A percentile compares a stretch with the other conserved stretches of the same genome.
Conservation (phyloP, 1,140 invertebrate genomes). For the Zeugodacus cucurbitae region DNA sequence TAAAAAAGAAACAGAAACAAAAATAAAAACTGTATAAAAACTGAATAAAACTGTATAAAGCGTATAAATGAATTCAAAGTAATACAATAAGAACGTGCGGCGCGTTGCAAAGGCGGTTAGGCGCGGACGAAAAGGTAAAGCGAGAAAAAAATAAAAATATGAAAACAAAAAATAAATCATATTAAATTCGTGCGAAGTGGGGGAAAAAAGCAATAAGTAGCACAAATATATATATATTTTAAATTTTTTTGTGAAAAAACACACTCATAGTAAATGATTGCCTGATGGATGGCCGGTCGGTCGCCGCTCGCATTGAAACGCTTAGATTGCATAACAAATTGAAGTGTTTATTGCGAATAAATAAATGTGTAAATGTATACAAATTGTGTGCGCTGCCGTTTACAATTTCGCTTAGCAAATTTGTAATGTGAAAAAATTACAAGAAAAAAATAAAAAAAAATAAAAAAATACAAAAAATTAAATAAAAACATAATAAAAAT, state of each 20-base stretch:
- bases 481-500: too few relatives aligned
- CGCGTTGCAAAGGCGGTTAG: not conserved
- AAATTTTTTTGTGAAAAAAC: not conserved
- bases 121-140: not conserved
- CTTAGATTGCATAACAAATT: conserved; percentile 31
- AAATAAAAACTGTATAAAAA: not conserved
- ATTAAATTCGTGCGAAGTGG: not conserved
- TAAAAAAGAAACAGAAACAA: not conserved
- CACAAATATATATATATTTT: not conserved
- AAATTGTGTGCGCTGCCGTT: not conserved
- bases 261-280: not conserved
- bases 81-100: not conserved
- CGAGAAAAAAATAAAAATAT: not conserved
- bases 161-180: not conserved
- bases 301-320: not conserved
- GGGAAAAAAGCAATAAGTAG: not conserved
- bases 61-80: not conserved
- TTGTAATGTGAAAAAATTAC: not conserved
- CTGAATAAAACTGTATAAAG: not conserved
- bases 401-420: not conserved
- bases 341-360: conserved; percentile 19
- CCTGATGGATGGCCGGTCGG: not conserved
- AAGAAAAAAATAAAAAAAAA: not conserved
- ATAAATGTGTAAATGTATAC: conserved; percentile 25
- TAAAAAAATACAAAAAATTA: not conserved